A percentile compares a stretch with the other conserved stretches of the same genome.
Conservation (phyloP, 1,140 invertebrate genomes). For the Eumaeus atala region DNA sequence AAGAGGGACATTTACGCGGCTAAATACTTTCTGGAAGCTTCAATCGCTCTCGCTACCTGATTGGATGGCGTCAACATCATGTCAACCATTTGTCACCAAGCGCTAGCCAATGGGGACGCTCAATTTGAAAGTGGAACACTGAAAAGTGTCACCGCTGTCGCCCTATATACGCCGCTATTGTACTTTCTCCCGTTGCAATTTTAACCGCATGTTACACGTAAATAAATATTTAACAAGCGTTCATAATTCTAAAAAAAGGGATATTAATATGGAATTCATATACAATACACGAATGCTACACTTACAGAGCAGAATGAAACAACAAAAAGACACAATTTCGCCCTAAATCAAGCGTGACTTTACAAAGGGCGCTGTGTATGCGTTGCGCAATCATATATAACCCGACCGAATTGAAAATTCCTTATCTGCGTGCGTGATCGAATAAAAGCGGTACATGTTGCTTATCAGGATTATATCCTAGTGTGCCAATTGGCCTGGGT, state of each 20-base stretch:
- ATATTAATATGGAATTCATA: constrained; percentile 25
- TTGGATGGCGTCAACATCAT: constrained; percentile 43
- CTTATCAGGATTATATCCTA: constrained; percentile 35
- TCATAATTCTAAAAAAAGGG: constrained; percentile 18
- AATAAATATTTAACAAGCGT: constrained; percentile 17
- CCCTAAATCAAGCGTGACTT: constrained; percentile 68
- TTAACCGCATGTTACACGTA: constrained; percentile 5
- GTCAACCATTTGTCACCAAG: constrained; percentile 70
- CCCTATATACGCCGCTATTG: constrained; percentile 38
- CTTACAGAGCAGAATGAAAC: constrained; percentile 56
- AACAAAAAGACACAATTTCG: constrained; percentile 71
- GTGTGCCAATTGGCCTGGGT: constrained; percentile 60
- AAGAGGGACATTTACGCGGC: constrained; percentile 2
- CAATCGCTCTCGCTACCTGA: constrained; percentile 25
- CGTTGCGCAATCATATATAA: constrained; percentile 47
- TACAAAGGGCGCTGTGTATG: constrained; percentile 54
- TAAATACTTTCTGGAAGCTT: constrained; percentile 26
- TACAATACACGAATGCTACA: constrained; percentile 54
- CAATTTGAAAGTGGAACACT: constrained; percentile 48
- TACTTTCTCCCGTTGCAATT: constrained; percentile 9
- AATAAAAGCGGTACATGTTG: constrained; percentile 21
- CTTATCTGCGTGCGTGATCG: not conserved
- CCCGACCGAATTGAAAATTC: constrained; percentile 33
- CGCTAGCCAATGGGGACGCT: constrained; percentile 41
- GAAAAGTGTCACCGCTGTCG: constrained; percentile 51